phyloP scores from a whole-genome alignment of 2,888 invertebrate species.

The Agonopterix subpropinquella region DNA sequence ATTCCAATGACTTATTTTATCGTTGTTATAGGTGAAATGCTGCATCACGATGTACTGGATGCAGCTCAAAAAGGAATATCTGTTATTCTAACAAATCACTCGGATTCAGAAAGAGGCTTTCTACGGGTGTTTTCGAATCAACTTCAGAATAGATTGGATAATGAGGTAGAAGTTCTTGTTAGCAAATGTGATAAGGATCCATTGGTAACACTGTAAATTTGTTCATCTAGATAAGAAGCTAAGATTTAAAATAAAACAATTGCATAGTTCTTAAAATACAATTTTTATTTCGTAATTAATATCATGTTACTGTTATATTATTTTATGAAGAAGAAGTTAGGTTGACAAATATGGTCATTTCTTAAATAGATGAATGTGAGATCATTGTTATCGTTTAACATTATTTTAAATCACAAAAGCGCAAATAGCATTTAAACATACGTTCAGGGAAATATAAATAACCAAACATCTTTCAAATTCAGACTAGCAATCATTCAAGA shows the following conservation, averaged over 20 bases:
- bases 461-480: neutral
- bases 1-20: neutral
- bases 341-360: constrained; percentile 5
- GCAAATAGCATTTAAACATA: constrained; percentile 11
- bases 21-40: constrained; percentile 84
- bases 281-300: constrained; percentile 12
- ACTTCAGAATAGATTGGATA: constrained; percentile 48
- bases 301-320: constrained; percentile 13
- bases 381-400: constrained; percentile 48
- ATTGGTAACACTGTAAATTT: constrained; percentile 77
- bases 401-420: constrained; percentile 9
- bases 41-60: constrained; percentile 94
- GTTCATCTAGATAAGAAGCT: constrained; percentile 3
- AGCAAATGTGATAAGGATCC: constrained; percentile 88
- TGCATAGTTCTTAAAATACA: constrained; percentile 15
- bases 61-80: constrained; percentile 85
- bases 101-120: constrained; percentile 94
- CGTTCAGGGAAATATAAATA: constrained; percentile 1
- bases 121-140: constrained; percentile 74
- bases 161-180: constrained; percentile 78
- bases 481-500: constrained; percentile 28
- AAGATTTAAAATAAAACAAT: constrained; percentile 11
- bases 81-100: constrained; percentile 94
- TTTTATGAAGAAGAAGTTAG: constrained; percentile 11
- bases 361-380: constrained; percentile 44